These are phyloP conservation scores for Ormyrus pomaceus DNA, from an alignment of 2,888 invertebrate species.

Conservation along the genomic window DNA sequence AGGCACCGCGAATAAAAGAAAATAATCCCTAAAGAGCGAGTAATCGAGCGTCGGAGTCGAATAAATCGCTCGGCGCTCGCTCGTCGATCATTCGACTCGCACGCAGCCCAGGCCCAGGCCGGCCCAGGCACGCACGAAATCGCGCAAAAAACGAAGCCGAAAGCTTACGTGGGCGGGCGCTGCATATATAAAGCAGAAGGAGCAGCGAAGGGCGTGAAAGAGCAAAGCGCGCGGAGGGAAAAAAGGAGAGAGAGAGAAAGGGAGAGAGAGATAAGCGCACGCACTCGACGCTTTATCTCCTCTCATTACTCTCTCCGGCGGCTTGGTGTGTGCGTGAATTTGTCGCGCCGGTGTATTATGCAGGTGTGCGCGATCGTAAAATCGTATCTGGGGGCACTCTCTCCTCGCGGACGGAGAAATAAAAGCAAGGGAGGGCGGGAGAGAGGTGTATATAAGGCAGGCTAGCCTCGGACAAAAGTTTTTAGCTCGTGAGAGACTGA, in stretches of 20 bases:
- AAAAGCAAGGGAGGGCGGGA: not conserved
- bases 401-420: slow-evolving; percentile 1
- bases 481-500: not conserved
- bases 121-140: too few relatives aligned
- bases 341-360: slow-evolving; percentile 22
- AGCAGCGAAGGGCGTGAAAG: not conserved
- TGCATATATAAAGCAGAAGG: too few relatives aligned
- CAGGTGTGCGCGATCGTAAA: slow-evolving; percentile 41
- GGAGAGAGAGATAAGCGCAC: slow-evolving; percentile 45
- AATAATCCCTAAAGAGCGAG: too few relatives aligned
- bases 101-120: not conserved
- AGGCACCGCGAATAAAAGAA: too few relatives aligned
- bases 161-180: too few relatives aligned
- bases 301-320: slow-evolving; percentile 28
- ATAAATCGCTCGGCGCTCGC: not conserved
- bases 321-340: slow-evolving; percentile 28
- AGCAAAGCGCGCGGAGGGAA: not conserved
- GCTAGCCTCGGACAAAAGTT: not conserved
- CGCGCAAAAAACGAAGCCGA: too few relatives aligned
- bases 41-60: too few relatives aligned
- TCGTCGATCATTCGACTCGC: slow-evolving; percentile 23
- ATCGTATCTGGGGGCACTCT: slow-evolving; percentile 22
- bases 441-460: not conserved
- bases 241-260: slow-evolving; percentile 26
- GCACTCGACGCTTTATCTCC: slow-evolving; percentile 28